Base-by-base conservation (phyloP, 2,797 vertebrate genomes). In the Gymnothorax javanicus region DNA sequence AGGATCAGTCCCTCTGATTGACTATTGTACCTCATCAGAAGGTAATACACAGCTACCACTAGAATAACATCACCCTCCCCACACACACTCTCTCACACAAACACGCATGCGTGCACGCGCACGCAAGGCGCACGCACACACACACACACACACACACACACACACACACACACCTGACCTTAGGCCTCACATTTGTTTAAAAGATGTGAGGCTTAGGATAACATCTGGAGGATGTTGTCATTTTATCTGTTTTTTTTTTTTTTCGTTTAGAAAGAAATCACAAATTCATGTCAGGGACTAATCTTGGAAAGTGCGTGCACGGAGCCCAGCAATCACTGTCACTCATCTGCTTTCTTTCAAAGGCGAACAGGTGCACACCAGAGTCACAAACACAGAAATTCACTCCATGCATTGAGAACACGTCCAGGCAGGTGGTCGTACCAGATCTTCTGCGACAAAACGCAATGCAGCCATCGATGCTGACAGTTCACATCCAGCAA, bases 231-330 rank as follows among this genome's bases (percentile, higher is more conserved):
- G 2, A 62, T 62, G 60, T 20, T n/a, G 62, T 64, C n/a, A n/a
- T 64, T 23, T 64, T 64, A 23, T 7, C 62, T 0, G 6, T 64
- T 11, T 50, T 73, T 60, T 73, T 60, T 7, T 58, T 86, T 62
- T 82, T 58, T 62, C 59, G 81, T 86, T 52, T 79, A 81, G 75
- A 81, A 81, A 62, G 73, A 62, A 73, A 73, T 27, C 2, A 15
- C 69, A 20, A 9, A 12, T 6, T 64, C 62, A 7, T 4, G 20
- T 23, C 62, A n/a, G 20, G 23, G n/a, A n/a, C 20, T 23, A 20
- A 64, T n/a, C 59, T 23, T n/a, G 20, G 20, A 64, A 64, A 64
- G 5, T n/a, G 20, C 20, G 3, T 7, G 6, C 7, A n/a, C n/a
- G 62, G 23, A 67, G 20, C 4, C 62, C 0, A 7, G 2, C 62